Base-by-base conservation (phyloP, 2,113 vertebrate species). In the Callospermophilus lateralis region DNA sequence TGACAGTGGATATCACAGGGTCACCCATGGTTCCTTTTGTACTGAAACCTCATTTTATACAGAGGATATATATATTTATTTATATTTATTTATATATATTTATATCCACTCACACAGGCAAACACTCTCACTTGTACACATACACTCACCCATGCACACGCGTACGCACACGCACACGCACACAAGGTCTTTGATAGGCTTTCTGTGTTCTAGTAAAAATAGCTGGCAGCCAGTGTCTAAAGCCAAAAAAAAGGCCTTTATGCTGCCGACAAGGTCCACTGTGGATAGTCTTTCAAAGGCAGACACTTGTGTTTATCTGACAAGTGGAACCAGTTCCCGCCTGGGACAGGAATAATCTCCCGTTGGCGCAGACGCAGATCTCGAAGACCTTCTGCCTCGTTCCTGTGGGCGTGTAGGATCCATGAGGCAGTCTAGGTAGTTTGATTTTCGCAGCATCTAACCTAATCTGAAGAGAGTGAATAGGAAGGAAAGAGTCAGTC, bases 361-460 rank as follows among this genome's bases (percentile, higher is more conserved):
- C 99, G 0, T 99, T 99, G 98, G 99, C 98, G 87, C 99, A 99
- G 89, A 99, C 99, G 96, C 99, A 99, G 96, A 99, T 99, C 99
- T 99, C 99, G 96, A 99, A 99, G 96, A 99, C 99, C 95, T 99
- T 99, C 99, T 99, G 99, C 98, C 99, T 98, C 95, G 98, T 99
- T 95, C 99, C 99, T 3, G 99, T 97, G 94, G 99, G 98, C 2
- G 99, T 99, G 97, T 99, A 99, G 98, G 99, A 99, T 95, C 99
- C 99, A 87, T 99, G 99, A 30, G 99, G 99, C 98, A 99, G 98
- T 89, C 99, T 99, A 98, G 99, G 99, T 98, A 99, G 99, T 96
- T 98, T 99, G 98, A 99, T 99, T 98, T 99, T 99, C 92, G 98
- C 99, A 95, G 99, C 99, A 86, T 99, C 99, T 99, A 99, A 98